Evolutionary conservation across 1,140 invertebrate genomes (phyloP).

Genomic region (Drosophila melanogaster): DNA sequence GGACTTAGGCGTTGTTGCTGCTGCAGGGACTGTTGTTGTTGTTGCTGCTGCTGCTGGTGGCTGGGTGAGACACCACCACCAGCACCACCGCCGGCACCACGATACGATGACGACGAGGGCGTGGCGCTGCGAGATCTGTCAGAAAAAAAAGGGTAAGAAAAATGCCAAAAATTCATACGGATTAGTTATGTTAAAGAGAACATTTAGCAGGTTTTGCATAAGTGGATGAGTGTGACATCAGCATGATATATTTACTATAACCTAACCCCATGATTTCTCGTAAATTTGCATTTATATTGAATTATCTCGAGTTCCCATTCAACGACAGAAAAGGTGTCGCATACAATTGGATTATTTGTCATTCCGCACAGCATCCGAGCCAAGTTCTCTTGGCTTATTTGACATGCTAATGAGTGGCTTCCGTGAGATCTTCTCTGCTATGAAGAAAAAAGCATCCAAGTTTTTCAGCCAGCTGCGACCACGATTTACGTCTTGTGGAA

Average conservation of each 20-base stretch:
- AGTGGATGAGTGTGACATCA: conserved; percentile 48
- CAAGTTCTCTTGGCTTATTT: conserved; percentile 46
- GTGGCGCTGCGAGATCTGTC: conserved; percentile 90
- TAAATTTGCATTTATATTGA: conserved; percentile 78
- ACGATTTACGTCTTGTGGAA: conserved; percentile 46
- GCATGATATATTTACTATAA: conserved; percentile 5
- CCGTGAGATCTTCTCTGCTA: conserved; percentile 67
- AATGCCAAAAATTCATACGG: not conserved
- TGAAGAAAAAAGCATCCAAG: not conserved
- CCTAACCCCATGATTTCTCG: conserved; percentile 16
- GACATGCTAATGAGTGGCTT: conserved; percentile 79
- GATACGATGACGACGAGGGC: conserved; percentile 90
- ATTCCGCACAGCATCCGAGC: conserved; percentile 28
- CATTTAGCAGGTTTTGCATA: conserved; percentile 46
- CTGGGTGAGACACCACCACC: conserved; percentile 86
- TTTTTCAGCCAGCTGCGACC: conserved; percentile 3
- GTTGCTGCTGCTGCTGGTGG: conserved; percentile 59
- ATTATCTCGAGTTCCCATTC: conserved; percentile 45
- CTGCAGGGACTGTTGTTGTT: conserved; percentile 85
- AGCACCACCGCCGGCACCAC: conserved; percentile 79
- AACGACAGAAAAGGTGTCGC: conserved; percentile 46
- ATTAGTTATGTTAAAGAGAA: conserved; percentile 51
- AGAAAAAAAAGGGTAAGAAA: conserved; percentile 6
- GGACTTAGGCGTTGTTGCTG: conserved; percentile 67
- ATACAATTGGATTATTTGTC: conserved; percentile 76